Base-by-base conservation (phyloP, 2,888 invertebrate genomes). In the Marronus borbonicus region DNA sequence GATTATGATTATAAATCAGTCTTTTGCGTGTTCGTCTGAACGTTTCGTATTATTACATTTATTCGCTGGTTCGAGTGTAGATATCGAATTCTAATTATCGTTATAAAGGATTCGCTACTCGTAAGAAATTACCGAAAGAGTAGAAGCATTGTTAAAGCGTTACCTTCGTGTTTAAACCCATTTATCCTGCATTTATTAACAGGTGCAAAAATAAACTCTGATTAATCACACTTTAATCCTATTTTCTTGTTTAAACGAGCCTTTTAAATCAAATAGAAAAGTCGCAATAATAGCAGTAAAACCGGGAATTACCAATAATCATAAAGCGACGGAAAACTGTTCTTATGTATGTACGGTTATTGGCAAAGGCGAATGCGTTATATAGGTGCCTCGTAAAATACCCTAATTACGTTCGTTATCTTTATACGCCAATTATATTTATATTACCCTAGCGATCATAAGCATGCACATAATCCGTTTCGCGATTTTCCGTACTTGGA, bases 341-440 rank as follows among this genome's bases (percentile, higher is more conserved):
- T 49, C 66, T 66, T 24, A 28, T 62, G 31, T 12, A 62, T 4
- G 28, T 4, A 31, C 14, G 20, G 49, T 66, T 49, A 66, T 49
- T 49, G 66, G 66, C 24, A 49, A 17, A 66, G 24, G 8, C 66
- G 31, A 49, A 44, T 44, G 49, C 49, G 17, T 66, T 44, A 44
- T 66, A 17, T 49, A 66, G 44, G 66, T 17, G 49, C 5, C 44
- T 44, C 66, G 24, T 66, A 66, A 66, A 66, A 66, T 24, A 10
- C 20, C 8, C 49, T 66, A 66, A 66, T 66, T 66, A 49, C 66
- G 17, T 66, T 66, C 44, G 66, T 66, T 66, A 66, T 66, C 49
- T 66, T 66, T 66, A 66, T 66, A 44, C 44, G 44, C 66, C 66
- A 66, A 66, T 66, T 66, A 66, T 66, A 66, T 66, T 66, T 66